Percentiles rank a stretch among this genome's conserved stretches.
phyloP scores from a whole-genome alignment of 2,113 vertebrate species.

The Fukomys damarensis region DNA sequence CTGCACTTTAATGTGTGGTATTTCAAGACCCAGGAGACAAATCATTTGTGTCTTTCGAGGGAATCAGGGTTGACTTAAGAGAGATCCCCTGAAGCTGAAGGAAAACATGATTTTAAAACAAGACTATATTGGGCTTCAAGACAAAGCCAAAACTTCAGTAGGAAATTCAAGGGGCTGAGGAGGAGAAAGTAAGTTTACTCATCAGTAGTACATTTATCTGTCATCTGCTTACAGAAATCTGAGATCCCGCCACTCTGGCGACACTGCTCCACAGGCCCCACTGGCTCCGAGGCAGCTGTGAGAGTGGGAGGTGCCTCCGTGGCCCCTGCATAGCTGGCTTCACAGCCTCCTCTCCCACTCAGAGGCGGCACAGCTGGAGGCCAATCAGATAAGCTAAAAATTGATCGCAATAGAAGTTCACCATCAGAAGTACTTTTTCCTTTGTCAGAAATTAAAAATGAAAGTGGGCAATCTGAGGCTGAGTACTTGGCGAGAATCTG shows the following conservation, averaged over 20 bases:
- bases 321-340: background rate
- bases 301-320: constrained; percentile 13
- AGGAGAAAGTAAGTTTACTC: constrained; percentile 73
- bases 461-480: constrained; percentile 89
- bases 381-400: constrained; percentile 76
- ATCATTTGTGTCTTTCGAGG: background rate
- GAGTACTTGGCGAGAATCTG: constrained; percentile 93
- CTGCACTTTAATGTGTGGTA: background rate
- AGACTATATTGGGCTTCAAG: background rate
- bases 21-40: background rate
- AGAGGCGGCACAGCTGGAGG: constrained; percentile 74
- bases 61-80: background rate
- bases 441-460: constrained; percentile 88
- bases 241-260: constrained; percentile 84
- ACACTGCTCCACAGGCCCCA: constrained; percentile 27
- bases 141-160: constrained; percentile 34
- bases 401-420: constrained; percentile 26
- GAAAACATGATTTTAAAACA: background rate
- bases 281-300: constrained; percentile 32
- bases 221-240: constrained; percentile 90
- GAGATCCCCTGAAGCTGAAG: background rate
- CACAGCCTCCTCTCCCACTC: constrained; percentile 41
- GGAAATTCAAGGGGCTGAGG: background rate
- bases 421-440: constrained; percentile 78
- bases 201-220: constrained; percentile 89